Conservation (phyloP, 2,797 vertebrate species). For the Xenentodon cancila region DNA sequence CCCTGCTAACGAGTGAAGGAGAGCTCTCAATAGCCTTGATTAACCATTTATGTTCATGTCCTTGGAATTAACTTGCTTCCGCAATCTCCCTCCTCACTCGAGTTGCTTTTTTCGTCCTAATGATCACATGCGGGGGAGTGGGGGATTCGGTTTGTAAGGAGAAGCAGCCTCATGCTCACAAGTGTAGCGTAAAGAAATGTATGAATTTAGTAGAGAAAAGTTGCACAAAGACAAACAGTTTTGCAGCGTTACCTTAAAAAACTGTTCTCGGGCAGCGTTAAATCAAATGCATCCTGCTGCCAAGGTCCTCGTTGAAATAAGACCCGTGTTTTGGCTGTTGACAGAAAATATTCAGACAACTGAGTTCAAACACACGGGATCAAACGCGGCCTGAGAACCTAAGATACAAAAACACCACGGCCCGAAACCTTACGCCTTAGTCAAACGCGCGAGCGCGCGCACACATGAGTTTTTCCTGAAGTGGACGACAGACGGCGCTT, state of each 20-base stretch:
- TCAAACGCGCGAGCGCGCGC: not conserved
- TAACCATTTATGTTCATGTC: slow-evolving; percentile 57
- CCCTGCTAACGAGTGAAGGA: slow-evolving; percentile 27
- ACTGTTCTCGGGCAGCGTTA: slow-evolving; percentile 6
- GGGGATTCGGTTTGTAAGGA: slow-evolving; percentile 9
- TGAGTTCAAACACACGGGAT: slow-evolving; percentile 56
- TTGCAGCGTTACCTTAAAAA: not conserved
- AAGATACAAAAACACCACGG: slow-evolving; percentile 65
- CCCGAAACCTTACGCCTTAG: slow-evolving; percentile 52
- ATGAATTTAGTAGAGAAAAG: slow-evolving; percentile 1
- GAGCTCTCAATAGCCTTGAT: slow-evolving; percentile 57
- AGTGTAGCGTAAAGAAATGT: not conserved
- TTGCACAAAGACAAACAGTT: slow-evolving; percentile 4
- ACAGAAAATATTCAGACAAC: slow-evolving; percentile 65
- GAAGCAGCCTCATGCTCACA: not conserved
- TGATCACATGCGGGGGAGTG: slow-evolving; percentile 29
- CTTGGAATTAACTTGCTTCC: slow-evolving; percentile 48
- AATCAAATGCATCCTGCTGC: slow-evolving; percentile 13
- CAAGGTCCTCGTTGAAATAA: slow-evolving; percentile 59
- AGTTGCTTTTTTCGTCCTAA: slow-evolving; percentile 45
- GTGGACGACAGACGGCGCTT: slow-evolving; percentile 44
- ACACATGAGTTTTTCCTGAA: slow-evolving; percentile 33
- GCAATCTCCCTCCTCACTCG: slow-evolving; percentile 40
- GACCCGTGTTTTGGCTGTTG: slow-evolving; percentile 53
- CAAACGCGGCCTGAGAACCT: slow-evolving; percentile 65